Base-by-base conservation (phyloP, 1,140 invertebrate genomes). In the Macrobrachium nipponense region DNA sequence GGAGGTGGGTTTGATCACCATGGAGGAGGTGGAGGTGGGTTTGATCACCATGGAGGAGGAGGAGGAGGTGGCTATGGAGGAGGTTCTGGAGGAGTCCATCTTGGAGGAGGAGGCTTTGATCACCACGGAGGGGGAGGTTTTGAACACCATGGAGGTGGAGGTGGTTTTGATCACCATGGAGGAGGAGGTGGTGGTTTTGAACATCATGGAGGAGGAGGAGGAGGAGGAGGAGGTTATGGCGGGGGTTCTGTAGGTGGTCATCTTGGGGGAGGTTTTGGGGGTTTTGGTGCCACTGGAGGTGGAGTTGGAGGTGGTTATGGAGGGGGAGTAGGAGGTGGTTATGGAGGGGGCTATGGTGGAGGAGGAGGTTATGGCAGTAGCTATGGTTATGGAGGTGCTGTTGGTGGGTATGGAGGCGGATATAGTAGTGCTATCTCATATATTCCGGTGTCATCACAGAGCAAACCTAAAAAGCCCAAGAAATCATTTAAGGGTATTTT, bases 21-120 rank as follows among this genome's bases (percentile, higher is more conserved):
- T 79, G 73, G 20, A 23, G 84, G 76, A 27, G 27, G 86, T n/a
- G 87, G 73, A 44, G 82, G 73, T 43, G 84, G 75, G n/a, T n/a
- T n/a, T n/a, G n/a, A n/a, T n/a, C n/a, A n/a, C 43, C 59, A 62
- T 12, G 75, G 70, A 59, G 86, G 80, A 44, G 80, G 76, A 27
- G 27, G 86, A 27, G 87, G 73, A 44, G 82, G 73, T 43, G 84
- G 75, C 43, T 64, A 62, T 12, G 75, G 70, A 59, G 86, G 80
- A 44, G 80, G 72, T 44, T 51, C 51, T 14, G 88, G 66, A 20
- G 88, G 84, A 1, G 11, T 76, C 43, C 77, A 68, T 64, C 59
- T 66, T 5, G 80, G 51, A n/a, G 80, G 68, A 62, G 80, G 64
- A 36, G 20, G 72, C 15, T 23, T 59, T 17, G 68, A 66, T 4